Conservation (phyloP, 1,140 invertebrate species). For the Coenobita brevimanus region DNA sequence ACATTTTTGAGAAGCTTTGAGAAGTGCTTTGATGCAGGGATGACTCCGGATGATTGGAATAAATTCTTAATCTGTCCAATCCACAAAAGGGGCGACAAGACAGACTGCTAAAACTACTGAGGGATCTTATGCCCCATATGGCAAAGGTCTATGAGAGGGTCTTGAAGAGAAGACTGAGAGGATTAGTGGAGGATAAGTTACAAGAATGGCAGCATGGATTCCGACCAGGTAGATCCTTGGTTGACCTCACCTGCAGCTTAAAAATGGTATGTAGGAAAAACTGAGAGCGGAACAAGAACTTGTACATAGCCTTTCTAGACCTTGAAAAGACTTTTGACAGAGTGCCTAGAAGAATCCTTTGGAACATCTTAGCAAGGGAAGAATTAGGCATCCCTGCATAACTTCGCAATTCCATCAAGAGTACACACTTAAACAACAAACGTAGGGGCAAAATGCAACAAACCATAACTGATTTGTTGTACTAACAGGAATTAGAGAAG, state of each 20-base stretch:
- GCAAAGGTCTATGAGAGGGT: conserved; percentile 5
- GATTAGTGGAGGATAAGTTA: background rate
- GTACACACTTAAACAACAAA: background rate
- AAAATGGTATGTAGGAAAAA: conserved; percentile 17
- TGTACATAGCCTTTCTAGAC: too few relatives aligned
- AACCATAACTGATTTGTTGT: background rate
- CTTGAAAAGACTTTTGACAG: too few relatives aligned
- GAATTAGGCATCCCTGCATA: background rate
- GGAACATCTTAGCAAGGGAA: background rate
- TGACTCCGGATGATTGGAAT: too few relatives aligned
- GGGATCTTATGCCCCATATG: background rate
- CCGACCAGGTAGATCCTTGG: background rate
- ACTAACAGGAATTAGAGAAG: background rate
- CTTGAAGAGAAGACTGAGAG: background rate
- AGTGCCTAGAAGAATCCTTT: too few relatives aligned
- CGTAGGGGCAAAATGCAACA: background rate
- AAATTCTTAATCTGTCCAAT: too few relatives aligned
- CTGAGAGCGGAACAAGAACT: background rate
- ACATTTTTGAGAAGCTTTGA: too few relatives aligned
- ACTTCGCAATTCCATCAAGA: too few relatives aligned
- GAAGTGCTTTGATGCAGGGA: too few relatives aligned
- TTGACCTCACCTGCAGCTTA: conserved; percentile 7
- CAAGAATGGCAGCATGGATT: conserved; percentile 6
- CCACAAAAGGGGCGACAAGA: too few relatives aligned
- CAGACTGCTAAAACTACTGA: too few relatives aligned